These are phyloP conservation scores for Terrapene triunguis DNA, from an alignment of 2,113 vertebrate species.

Conservation along the genomic window DNA sequence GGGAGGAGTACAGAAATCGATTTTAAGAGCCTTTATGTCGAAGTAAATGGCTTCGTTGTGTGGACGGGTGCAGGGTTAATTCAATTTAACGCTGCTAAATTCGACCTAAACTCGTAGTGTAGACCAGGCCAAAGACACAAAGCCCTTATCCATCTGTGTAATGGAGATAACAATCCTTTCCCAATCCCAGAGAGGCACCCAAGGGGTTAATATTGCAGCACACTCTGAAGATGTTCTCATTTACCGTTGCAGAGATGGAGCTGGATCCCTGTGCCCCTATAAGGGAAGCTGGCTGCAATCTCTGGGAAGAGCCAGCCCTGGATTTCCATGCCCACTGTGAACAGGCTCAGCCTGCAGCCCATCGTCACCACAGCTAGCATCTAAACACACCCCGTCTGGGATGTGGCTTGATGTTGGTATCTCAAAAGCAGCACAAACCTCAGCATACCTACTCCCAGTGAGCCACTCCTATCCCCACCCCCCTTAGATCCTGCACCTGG, in stretches of 20 bases:
- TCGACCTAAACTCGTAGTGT: no score
- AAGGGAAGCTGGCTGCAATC: not conserved
- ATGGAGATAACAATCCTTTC: not conserved
- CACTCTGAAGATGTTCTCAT: not conserved
- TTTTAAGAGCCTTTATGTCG: no score
- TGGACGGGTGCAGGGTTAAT: no score
- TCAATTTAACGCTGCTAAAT: no score
- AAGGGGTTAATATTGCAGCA: not conserved
- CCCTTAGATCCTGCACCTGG: not conserved
- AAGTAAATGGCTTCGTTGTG: no score
- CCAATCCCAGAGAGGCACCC: not conserved
- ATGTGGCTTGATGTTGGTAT: not conserved
- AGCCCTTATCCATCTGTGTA: not conserved
- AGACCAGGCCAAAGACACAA: no score
- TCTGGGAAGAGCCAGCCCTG: not conserved
- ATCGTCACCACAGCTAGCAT: not conserved
- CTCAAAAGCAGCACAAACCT: not conserved
- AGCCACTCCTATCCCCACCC: not conserved
- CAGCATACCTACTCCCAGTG: not conserved
- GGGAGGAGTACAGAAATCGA: no score
- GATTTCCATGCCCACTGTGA: not conserved
- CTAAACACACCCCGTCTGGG: not conserved
- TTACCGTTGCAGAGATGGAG: not conserved
- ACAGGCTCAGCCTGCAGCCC: not conserved
- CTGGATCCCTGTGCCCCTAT: not conserved